A percentile compares a stretch with the other conserved stretches of the same genome.
Evolutionary conservation across 1,140 invertebrate species (phyloP).

Genomic region (Heliconius congener): DNA sequence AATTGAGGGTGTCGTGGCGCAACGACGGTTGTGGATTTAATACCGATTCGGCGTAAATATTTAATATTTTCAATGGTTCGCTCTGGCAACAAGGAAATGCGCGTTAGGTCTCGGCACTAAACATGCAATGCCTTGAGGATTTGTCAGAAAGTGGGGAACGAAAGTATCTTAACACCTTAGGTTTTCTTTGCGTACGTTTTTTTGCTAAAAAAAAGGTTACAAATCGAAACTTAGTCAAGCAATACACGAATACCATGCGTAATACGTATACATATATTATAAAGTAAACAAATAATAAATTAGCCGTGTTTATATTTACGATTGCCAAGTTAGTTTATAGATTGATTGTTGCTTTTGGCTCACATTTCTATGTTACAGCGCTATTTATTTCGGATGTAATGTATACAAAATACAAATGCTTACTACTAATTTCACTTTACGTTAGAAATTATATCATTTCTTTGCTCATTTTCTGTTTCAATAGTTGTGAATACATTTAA

Average conservation of each 20-base stretch:
- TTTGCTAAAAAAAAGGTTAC: not conserved
- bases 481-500: too few relatives aligned
- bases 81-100: too few relatives aligned
- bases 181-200: too few relatives aligned
- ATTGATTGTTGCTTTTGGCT: constrained; percentile 20
- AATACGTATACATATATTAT: not conserved
- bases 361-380: not conserved
- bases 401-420: not conserved
- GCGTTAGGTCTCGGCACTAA: too few relatives aligned
- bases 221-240: not conserved
- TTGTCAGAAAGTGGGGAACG: too few relatives aligned
- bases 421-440: not conserved
- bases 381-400: not conserved
- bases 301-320: constrained; percentile 14
- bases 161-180: too few relatives aligned
- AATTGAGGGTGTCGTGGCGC: too few relatives aligned
- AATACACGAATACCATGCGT: not conserved
- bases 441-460: not conserved
- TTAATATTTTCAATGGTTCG: too few relatives aligned
- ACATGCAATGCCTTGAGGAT: too few relatives aligned
- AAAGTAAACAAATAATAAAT: constrained; percentile 14
- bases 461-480: too few relatives aligned
- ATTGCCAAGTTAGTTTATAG: constrained; percentile 19
- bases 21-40: too few relatives aligned
- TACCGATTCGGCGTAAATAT: too few relatives aligned